Base-by-base conservation (phyloP, 2,797 vertebrate genomes). In the Hozukius guyotensis region DNA sequence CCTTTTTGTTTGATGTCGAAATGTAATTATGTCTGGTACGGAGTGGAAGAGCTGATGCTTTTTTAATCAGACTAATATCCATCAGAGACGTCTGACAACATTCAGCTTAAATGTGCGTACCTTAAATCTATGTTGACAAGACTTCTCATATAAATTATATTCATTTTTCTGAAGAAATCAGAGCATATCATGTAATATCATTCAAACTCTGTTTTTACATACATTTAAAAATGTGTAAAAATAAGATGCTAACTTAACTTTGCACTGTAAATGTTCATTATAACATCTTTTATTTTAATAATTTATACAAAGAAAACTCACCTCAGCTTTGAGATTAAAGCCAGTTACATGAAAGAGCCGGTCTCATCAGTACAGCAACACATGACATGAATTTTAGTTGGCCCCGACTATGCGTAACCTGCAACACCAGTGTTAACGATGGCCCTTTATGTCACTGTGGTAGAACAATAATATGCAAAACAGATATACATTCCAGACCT, bases 1-100 rank as follows among this genome's bases (percentile, higher is more conserved):
- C 34, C 3, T 13, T 80, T 78, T 73, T 84, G 90, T 91, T 92
- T 92, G 87, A 93, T 86, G 82, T 85, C 74, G 42, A 83, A 93
- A 84, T 79, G 62, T 86, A 85, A 87, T 83, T 88, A 72, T 69
- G 77, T n/a, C 10, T 63, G 46, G 22, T 52, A 24, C 66, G 16
- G 29, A 56, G 61, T n/a, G 63, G 7, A 72, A 27, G 56, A 62
- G 36, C 52, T 75, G 75, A 83, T 84, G 46, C 38, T 82, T 66
- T 49, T 86, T 81, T 79, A 71, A 84, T 85, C 81, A 65, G 2
- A 36, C n/a, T 22, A 71, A 36, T 49, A 63, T 66, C 77, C 24
- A 79, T 72, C 60, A 73, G 38, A 20, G 20, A 68, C 5, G 60
- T 73, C 59, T 75, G 42, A 85, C 25, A 20, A 53, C n/a, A 69